These are phyloP conservation scores for Smittia sp. DNA, from an alignment of 2,888 invertebrate genomes.

Conservation along the genomic window DNA sequence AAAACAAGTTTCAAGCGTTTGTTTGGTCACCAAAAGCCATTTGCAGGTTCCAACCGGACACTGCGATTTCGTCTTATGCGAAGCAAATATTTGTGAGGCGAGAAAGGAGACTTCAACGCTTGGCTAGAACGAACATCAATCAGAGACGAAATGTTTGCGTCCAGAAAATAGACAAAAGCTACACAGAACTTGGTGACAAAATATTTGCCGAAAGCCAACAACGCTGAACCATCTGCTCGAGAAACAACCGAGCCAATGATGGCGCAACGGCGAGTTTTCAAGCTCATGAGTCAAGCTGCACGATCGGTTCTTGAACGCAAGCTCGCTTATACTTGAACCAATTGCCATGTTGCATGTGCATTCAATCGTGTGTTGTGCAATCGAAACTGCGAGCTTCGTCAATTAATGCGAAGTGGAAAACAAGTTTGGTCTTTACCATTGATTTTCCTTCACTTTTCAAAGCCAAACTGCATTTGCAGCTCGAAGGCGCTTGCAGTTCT, in stretches of 20 bases:
- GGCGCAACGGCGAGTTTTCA: not conserved
- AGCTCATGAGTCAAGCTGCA: not conserved
- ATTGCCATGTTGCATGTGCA: slow-evolving; percentile 28
- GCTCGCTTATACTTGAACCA: slow-evolving; percentile 38
- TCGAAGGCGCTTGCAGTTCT: not conserved
- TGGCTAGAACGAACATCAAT: not conserved
- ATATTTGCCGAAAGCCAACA: not conserved
- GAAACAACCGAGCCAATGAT: not conserved
- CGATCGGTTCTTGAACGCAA: slow-evolving; percentile 22
- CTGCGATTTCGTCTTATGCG: not conserved
- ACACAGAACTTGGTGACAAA: not conserved
- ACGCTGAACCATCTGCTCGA: not conserved
- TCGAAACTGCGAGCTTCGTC: not conserved
- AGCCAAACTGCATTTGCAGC: not conserved
- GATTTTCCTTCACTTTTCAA: slow-evolving; percentile 15
- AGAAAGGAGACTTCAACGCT: slow-evolving; percentile 9
- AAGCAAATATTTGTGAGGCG: not conserved
- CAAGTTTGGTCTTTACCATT: slow-evolving; percentile 2
- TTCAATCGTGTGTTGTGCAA: not conserved
- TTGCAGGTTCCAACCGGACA: not conserved
- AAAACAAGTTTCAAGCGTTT: no score
- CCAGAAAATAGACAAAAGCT: not conserved
- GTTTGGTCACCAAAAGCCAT: no score
- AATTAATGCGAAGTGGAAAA: not conserved
- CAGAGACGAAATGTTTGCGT: not conserved